Percentiles rank a stretch among this genome's conserved stretches.
These are phyloP conservation scores for Oxygymnocypris stewartii DNA, from an alignment of 2,113 vertebrate genomes.

Conservation along the genomic window DNA sequence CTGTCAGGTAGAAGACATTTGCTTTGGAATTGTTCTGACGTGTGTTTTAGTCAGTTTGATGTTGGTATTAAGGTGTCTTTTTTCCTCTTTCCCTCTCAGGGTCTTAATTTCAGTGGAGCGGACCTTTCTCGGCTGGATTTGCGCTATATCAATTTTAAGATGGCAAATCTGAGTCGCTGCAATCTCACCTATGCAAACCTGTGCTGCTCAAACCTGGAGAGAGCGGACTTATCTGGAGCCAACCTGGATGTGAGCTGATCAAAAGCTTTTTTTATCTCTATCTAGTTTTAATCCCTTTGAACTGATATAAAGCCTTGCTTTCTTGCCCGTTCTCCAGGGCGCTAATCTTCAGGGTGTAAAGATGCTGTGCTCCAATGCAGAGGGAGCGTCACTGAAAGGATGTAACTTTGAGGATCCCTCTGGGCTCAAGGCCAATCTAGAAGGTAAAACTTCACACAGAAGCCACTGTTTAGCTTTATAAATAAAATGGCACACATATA, in stretches of 20 bases:
- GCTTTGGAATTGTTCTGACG: neutral
- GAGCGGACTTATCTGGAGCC: constrained; percentile 94
- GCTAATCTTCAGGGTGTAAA: constrained; percentile 97
- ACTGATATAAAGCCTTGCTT: neutral
- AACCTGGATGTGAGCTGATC: constrained; percentile 86
- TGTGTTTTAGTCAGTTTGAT: neutral
- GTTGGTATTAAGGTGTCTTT: neutral
- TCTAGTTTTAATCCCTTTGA: neutral
- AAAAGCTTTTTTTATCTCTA: neutral
- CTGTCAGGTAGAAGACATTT: constrained; percentile 83
- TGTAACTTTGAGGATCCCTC: constrained; percentile 98
- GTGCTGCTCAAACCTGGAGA: constrained; percentile 93
- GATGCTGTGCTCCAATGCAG: constrained; percentile 96
- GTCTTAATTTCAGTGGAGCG: constrained; percentile 95
- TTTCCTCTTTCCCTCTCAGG: constrained; percentile 70
- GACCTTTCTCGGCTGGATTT: constrained; percentile 94
- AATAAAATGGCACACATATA: too few species aligned
- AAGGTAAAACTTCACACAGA: constrained; percentile 76
- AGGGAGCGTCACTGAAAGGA: constrained; percentile 92
- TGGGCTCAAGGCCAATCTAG: constrained; percentile 95
- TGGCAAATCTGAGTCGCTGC: constrained; percentile 96
- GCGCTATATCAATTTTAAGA: constrained; percentile 98
- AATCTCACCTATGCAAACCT: constrained; percentile 93
- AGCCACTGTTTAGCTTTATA: neutral
- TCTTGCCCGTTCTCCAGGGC: constrained; percentile 74